Percentiles rank a stretch among this genome's conserved stretches.
These are phyloP conservation scores for Agelaius tricolor DNA, from an alignment of 2,113 vertebrate genomes.

Conservation along the genomic window DNA sequence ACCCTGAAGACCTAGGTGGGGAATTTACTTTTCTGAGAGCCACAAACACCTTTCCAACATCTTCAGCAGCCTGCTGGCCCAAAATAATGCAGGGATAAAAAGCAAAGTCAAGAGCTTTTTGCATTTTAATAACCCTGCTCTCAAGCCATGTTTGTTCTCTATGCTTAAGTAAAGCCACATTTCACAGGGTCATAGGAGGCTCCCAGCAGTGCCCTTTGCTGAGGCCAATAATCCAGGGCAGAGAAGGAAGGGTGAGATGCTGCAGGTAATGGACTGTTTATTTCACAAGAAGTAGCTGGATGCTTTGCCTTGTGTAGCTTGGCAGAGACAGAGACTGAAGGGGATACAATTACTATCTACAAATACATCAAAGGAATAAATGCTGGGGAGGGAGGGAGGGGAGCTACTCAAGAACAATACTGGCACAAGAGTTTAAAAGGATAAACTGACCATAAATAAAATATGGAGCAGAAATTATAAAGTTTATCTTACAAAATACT, in stretches of 20 bases:
- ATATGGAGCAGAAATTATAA: not conserved
- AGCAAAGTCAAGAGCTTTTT: not conserved
- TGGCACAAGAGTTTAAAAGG: conserved; percentile 11
- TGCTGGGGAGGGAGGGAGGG: conserved; percentile 16
- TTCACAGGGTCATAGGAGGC: not conserved
- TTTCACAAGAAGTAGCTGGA: not conserved
- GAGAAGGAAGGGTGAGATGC: not conserved
- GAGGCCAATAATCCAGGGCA: not conserved
- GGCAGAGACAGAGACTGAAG: not conserved
- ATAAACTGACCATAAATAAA: conserved; percentile 36
- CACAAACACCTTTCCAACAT: not conserved
- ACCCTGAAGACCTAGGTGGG: not conserved
- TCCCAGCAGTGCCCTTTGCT: not conserved
- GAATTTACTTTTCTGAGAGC: not conserved
- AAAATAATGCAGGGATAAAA: not conserved
- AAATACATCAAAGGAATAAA: conserved; percentile 48
- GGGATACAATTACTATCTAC: not conserved
- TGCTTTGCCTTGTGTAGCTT: conserved; percentile 33
- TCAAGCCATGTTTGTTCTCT: not conserved
- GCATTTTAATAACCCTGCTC: not conserved
- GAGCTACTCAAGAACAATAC: conserved; percentile 49
- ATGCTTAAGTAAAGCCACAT: not conserved
- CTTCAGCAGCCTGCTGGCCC: not conserved
- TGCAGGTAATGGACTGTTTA: conserved; percentile 19
- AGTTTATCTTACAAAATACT: conserved; percentile 23